phyloP scores from a whole-genome alignment of 2,888 invertebrate species.

The Epistrophe eligans region DNA sequence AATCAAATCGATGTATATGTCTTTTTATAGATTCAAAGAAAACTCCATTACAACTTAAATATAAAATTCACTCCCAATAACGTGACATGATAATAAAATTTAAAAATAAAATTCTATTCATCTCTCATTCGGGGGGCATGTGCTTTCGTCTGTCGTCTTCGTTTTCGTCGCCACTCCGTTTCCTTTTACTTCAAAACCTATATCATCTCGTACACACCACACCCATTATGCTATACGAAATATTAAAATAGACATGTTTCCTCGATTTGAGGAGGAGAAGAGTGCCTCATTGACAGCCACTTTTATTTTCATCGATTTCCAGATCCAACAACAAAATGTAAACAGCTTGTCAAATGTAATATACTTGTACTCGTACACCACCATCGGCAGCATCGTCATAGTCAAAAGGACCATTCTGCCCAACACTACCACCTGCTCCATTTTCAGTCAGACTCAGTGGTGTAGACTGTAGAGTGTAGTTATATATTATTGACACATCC shows the following conservation, averaged over 20 bases:
- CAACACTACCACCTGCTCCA: constrained; percentile 20
- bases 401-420: background rate
- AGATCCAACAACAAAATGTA: constrained; percentile 23
- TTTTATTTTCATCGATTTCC: constrained; percentile 65
- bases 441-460: background rate
- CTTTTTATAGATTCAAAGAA: constrained; percentile 29
- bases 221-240: constrained; percentile 32
- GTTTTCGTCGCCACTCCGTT: background rate
- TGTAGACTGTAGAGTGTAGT: background rate
- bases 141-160: background rate
- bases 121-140: background rate
- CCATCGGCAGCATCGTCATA: constrained; percentile 7
- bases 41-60: constrained; percentile 34
- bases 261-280: constrained; percentile 25
- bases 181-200: constrained; percentile 7
- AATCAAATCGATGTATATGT: constrained; percentile 30
- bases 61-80: constrained; percentile 20
- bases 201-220: background rate
- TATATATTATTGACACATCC: constrained; percentile 58
- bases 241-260: constrained; percentile 58
- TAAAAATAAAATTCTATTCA: constrained; percentile 58
- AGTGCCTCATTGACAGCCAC: constrained; percentile 20
- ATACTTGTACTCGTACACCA: background rate
- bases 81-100: constrained; percentile 48
- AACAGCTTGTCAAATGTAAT: constrained; percentile 52